Evolutionary conservation across 2,888 invertebrate species (phyloP).

Genomic region (Odontocolon sp.): DNA sequence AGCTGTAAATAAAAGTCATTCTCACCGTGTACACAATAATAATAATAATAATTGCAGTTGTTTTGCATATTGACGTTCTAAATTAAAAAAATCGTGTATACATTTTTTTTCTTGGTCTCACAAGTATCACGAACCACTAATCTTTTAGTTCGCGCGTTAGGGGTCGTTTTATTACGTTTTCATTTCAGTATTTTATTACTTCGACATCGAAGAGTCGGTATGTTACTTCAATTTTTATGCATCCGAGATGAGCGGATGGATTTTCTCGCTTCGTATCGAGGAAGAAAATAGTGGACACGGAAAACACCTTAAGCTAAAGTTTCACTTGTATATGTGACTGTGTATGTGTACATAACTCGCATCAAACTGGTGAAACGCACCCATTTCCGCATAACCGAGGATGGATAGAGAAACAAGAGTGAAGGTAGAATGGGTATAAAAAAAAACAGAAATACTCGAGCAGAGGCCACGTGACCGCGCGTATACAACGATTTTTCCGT

Average conservation of each 20-base stretch:
- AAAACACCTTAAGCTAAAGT: conserved; percentile 42
- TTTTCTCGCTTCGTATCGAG: not conserved
- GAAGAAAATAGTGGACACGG: conserved; percentile 35
- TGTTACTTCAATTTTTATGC: conserved; percentile 30
- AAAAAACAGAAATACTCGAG: conserved; percentile 23
- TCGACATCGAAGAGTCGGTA: not conserved
- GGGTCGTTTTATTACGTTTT: conserved; percentile 19
- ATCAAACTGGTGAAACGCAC: conserved; percentile 17
- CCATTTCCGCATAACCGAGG: conserved; percentile 18
- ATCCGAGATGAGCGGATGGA: conserved; percentile 34
- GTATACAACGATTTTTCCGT: conserved; percentile 54
- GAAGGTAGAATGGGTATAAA: conserved; percentile 4
- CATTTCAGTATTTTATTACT: conserved; percentile 19
- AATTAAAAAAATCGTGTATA: too few relatives aligned
- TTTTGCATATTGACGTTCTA: too few relatives aligned
- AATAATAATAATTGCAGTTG: too few relatives aligned
- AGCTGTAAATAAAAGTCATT: too few relatives aligned
- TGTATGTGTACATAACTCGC: conserved; percentile 19
- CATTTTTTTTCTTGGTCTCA: too few relatives aligned
- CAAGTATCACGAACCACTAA: too few relatives aligned
- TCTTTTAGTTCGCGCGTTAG: not conserved
- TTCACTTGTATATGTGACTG: not conserved
- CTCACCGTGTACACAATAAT: too few relatives aligned
- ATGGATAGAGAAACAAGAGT: conserved; percentile 15
- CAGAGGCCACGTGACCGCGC: conserved; percentile 14